Evolutionary conservation across 2,888 invertebrate genomes (phyloP).

Genomic region (Notodonta dromedarius): DNA sequence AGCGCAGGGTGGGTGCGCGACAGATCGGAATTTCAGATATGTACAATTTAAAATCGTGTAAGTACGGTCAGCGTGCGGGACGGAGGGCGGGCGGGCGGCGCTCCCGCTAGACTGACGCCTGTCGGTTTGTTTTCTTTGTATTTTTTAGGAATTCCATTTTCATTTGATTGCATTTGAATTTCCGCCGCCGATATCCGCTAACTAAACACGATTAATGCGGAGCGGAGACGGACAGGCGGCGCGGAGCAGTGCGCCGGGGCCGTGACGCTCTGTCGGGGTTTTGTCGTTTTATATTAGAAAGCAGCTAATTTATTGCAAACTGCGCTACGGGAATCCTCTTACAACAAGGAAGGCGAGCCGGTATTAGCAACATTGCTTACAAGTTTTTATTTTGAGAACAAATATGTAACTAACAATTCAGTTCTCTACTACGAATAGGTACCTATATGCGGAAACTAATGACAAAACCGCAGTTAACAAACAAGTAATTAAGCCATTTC

Average conservation of each 20-base stretch:
- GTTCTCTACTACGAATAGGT: too few relatives aligned
- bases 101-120: slow-evolving; percentile 82
- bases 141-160: slow-evolving; percentile 83
- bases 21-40: slow-evolving; percentile 85
- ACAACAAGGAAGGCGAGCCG: slow-evolving; percentile 53
- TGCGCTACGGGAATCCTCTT: slow-evolving; percentile 72
- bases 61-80: slow-evolving; percentile 78
- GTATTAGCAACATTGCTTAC: slow-evolving; percentile 53
- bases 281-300: slow-evolving; percentile 84
- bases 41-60: slow-evolving; percentile 85
- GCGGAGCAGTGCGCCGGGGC: slow-evolving; percentile 55
- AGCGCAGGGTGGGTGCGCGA: slow-evolving; percentile 82
- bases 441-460: too few relatives aligned
- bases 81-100: slow-evolving; percentile 55
- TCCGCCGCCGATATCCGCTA: slow-evolving; percentile 84
- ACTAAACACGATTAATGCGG: slow-evolving; percentile 85
- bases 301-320: slow-evolving; percentile 82
- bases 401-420: not conserved
- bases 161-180: slow-evolving; percentile 85
- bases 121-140: slow-evolving; percentile 83
- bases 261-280: slow-evolving; percentile 71
- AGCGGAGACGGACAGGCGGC: slow-evolving; percentile 78
- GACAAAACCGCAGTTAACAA: too few relatives aligned
- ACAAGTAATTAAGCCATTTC: too few relatives aligned
- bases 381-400: slow-evolving; percentile 28